Conservation (phyloP, 2,113 vertebrate species). For the Macroglossus sobrinus region DNA sequence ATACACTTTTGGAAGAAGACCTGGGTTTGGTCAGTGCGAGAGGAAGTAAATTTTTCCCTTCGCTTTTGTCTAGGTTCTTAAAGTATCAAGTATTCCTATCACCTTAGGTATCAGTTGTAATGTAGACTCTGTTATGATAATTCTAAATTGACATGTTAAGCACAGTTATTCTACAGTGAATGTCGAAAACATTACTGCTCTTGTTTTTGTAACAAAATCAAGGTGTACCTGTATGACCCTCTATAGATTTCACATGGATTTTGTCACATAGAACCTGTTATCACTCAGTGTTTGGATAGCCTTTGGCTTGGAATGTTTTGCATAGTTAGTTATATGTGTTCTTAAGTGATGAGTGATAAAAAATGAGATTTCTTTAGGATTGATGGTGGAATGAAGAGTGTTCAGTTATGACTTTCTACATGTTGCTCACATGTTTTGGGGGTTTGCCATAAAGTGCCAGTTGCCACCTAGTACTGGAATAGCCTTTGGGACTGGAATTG, state of each 20-base stretch:
- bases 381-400: background rate
- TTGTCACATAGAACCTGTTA: background rate
- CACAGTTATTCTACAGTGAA: background rate
- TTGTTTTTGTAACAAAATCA: background rate
- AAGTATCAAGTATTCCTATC: background rate
- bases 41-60: background rate
- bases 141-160: background rate
- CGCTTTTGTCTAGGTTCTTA: background rate
- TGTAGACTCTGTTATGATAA: background rate
- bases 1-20: background rate
- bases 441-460: background rate
- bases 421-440: background rate
- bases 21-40: background rate
- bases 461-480: background rate
- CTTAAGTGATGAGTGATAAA: background rate
- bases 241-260: background rate
- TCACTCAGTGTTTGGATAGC: background rate
- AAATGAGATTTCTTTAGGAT: conserved; percentile 1
- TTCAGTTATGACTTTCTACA: background rate
- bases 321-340: background rate
- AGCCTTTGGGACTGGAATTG: background rate
- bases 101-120: background rate
- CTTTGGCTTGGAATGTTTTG: background rate
- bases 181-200: background rate
- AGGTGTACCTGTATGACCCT: background rate